Conservation (phyloP, 2,888 invertebrate species). For the Norana najaformis region DNA sequence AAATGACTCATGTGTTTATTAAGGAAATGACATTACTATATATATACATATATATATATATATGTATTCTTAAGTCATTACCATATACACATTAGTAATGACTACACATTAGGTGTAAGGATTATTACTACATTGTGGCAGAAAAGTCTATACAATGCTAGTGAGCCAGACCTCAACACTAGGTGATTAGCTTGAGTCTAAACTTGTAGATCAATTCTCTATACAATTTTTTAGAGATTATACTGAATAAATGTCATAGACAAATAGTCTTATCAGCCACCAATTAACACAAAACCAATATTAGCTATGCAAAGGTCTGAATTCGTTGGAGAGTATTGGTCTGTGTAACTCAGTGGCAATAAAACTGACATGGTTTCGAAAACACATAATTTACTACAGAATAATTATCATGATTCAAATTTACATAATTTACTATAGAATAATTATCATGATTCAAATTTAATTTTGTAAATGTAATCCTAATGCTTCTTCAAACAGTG, state of each 20-base stretch:
- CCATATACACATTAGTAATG: too few species aligned
- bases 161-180: too few species aligned
- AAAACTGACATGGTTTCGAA: not conserved
- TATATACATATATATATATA: too few species aligned
- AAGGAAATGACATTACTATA: too few species aligned
- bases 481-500: not conserved
- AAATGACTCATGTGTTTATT: too few species aligned
- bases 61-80: too few species aligned
- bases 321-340: not conserved
- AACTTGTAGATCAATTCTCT: too few species aligned
- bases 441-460: not conserved
- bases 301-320: not conserved
- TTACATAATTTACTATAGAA: not conserved
- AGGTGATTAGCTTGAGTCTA: too few species aligned
- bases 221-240: too few species aligned
- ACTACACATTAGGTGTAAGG: too few species aligned
- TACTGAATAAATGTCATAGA: conserved; percentile 13
- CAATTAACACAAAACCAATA: not conserved
- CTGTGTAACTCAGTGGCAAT: not conserved
- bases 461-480: not conserved
- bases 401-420: not conserved
- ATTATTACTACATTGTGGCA: too few species aligned
- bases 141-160: too few species aligned
- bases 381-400: not conserved
- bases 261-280: not conserved